Evolutionary conservation across 2,113 vertebrate genomes (phyloP).

Genomic region (Petrocephalus zakoni): DNA sequence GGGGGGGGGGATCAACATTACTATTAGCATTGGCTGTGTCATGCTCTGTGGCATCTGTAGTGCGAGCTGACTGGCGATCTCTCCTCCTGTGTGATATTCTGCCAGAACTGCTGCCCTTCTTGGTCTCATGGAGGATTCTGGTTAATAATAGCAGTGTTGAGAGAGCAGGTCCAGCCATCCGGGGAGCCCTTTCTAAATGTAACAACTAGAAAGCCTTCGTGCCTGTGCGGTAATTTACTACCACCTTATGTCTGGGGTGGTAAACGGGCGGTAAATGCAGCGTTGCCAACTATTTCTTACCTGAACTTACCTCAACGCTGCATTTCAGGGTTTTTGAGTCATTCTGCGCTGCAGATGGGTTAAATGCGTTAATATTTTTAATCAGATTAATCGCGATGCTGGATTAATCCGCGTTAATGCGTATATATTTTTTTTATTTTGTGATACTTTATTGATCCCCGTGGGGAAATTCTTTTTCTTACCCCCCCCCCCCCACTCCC

Average conservation of each 20-base stretch:
- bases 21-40: slow-evolving; percentile 3
- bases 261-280: too few species aligned
- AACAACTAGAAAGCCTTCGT: background rate
- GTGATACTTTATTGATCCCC: too few species aligned
- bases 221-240: background rate
- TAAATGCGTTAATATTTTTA: too few species aligned
- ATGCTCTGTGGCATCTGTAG: background rate
- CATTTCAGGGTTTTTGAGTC: too few species aligned
- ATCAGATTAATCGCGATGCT: too few species aligned
- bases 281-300: too few species aligned
- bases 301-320: too few species aligned
- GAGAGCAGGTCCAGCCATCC: background rate
- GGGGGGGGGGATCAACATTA: background rate
- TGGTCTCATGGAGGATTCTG: background rate
- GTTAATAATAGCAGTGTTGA: background rate
- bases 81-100: background rate
- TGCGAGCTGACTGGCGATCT: background rate
- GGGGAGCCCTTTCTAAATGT: background rate
- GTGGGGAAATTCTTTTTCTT: too few species aligned
- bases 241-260: background rate
- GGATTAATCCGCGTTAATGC: too few species aligned
- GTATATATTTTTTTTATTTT: too few species aligned
- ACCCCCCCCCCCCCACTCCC: too few species aligned
- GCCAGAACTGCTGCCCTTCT: background rate
- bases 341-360: too few species aligned